phyloP scores from a whole-genome alignment of 2,888 invertebrate genomes.

The Agrotis clavis region DNA sequence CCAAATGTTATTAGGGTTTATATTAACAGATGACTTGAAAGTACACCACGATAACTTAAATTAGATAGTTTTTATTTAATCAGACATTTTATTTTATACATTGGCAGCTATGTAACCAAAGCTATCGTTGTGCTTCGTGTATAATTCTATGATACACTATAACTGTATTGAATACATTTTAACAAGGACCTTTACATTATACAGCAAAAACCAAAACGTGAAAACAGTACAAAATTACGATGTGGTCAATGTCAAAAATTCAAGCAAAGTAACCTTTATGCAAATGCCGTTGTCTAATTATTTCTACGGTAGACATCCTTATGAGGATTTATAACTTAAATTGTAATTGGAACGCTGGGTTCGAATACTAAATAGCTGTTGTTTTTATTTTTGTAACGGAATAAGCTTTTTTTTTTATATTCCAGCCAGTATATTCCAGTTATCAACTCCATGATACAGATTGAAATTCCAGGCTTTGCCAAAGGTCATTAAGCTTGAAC shows the following conservation, averaged over 20 bases:
- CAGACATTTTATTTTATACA: slow-evolving; percentile 42
- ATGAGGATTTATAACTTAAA: background rate
- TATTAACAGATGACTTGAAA: slow-evolving; percentile 59
- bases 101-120: slow-evolving; percentile 37
- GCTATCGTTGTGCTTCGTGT: slow-evolving; percentile 38
- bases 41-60: slow-evolving; percentile 44
- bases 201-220: slow-evolving; percentile 26
- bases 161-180: slow-evolving; percentile 49
- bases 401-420: background rate
- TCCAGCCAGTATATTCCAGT: background rate
- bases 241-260: slow-evolving; percentile 54
- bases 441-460: background rate
- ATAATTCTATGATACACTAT: slow-evolving; percentile 57
- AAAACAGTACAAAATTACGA: slow-evolving; percentile 45
- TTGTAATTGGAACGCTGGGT: background rate
- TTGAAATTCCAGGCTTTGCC: background rate
- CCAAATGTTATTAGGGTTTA: slow-evolving; percentile 47
- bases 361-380: too few relatives aligned
- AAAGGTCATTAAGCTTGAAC: slow-evolving; percentile 53
- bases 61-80: slow-evolving; percentile 38
- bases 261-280: slow-evolving; percentile 42
- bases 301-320: too few relatives aligned
- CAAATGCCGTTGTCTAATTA: background rate
- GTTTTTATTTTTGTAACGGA: background rate
- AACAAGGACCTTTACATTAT: slow-evolving; percentile 52